Base-by-base conservation (phyloP, 2,888 invertebrate genomes). In the Nomada fabriciana region DNA sequence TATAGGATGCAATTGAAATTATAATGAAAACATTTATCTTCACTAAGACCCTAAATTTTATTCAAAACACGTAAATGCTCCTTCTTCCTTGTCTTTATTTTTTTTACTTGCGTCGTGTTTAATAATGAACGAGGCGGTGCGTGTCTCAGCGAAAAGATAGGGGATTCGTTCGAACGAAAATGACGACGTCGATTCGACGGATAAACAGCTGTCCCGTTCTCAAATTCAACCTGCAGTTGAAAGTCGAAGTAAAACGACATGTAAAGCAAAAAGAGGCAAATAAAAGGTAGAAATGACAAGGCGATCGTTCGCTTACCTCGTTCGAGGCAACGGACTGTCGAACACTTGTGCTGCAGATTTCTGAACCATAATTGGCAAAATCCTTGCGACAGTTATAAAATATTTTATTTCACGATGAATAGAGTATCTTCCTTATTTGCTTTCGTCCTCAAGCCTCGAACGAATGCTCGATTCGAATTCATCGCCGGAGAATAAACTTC, bases 121-220 rank as follows among this genome's bases (percentile, higher is more conserved):
- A 63, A 72, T 63, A 72, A 63, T 72, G 47, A 64, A 73, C 57
- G 23, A 43, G 5, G 9, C 15, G 18, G 63, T 4, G 23, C 18
- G 23, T 63, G 29, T 18, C 10, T 50, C 25, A 10, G 2, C n/a
- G 36, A 23, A 36, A 42, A 18, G 18, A 10, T 18, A 18, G 23
- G 42, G 55, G 43, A 69, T 57, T 53, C 52, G 3, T 65, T 53
- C n/a, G 5, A n/a, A 47, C 10, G 20, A 36, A 50, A 68, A 13
- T 13, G 20, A 43, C 25, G 7, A 57, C 68, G 23, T 29, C 42
- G 76, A 78, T 68, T 36, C 18, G n/a, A 11, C 15, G 4, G 57
- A 53, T 64, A 69, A 76, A 55, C 70, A 50, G 60, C 60, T 65
- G 77, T 13, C 11, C 20, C 15, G n/a, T 65, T 76, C 69, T 29